Percentiles rank a stretch among this genome's conserved stretches.
Conservation (phyloP, 2,797 vertebrate species). For the Danio aesculapii region DNA sequence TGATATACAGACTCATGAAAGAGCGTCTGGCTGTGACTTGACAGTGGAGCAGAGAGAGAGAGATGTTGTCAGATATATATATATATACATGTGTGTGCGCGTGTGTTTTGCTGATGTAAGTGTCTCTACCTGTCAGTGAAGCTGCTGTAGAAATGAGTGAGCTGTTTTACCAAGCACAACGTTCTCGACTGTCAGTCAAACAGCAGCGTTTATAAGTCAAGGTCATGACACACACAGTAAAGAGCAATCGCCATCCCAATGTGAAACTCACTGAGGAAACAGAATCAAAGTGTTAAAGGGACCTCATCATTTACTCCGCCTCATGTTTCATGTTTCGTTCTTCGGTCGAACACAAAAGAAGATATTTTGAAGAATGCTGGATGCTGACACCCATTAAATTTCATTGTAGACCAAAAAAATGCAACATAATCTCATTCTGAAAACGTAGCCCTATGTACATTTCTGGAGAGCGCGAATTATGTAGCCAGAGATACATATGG, state of each 20-base stretch:
- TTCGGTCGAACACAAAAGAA: too few relatives aligned
- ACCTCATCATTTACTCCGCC: too few relatives aligned
- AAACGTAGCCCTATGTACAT: too few relatives aligned
- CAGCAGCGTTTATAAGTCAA: slow-evolving; percentile 12
- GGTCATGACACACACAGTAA: slow-evolving; percentile 40
- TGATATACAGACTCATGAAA: slow-evolving; percentile 22
- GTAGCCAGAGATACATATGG: too few relatives aligned
- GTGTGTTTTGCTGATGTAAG: slow-evolving; percentile 50
- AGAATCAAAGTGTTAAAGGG: not conserved
- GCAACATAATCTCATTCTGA: too few relatives aligned
- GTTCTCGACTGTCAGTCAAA: slow-evolving; percentile 44
- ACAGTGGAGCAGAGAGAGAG: not conserved
- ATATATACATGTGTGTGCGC: slow-evolving; percentile 2
- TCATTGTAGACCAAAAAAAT: too few relatives aligned
- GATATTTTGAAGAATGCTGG: too few relatives aligned
- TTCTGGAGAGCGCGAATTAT: too few relatives aligned
- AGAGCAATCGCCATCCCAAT: not conserved
- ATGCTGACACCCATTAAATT: too few relatives aligned
- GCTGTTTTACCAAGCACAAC: slow-evolving; percentile 30
- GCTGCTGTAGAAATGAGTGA: slow-evolving; percentile 49
- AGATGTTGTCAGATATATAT: slow-evolving; percentile 37
- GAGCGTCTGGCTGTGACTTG: not conserved
- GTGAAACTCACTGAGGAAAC: not conserved
- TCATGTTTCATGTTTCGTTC: too few relatives aligned
- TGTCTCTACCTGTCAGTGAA: slow-evolving; percentile 25